Evolutionary conservation across 2,797 vertebrate genomes (phyloP).

Genomic region (Apogon talboti): DNA sequence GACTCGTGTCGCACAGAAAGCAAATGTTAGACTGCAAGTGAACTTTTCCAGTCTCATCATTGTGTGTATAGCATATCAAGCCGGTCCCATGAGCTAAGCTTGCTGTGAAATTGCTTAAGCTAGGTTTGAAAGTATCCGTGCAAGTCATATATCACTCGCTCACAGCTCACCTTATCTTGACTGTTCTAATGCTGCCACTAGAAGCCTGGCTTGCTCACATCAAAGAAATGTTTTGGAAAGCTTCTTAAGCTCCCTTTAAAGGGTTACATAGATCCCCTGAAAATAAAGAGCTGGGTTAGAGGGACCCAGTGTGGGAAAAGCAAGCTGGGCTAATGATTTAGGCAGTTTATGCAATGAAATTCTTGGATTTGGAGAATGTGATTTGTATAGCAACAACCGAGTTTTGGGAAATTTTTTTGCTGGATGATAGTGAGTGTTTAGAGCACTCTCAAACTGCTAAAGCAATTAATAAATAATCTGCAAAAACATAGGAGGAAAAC

Average conservation of each 20-base stretch:
- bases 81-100: conserved; percentile 64
- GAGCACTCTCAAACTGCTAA: not conserved
- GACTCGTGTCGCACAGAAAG: conserved; percentile 17
- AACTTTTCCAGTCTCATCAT: conserved; percentile 53
- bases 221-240: conserved; percentile 79
- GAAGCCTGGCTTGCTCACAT: conserved; percentile 80
- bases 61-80: conserved; percentile 55
- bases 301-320: conserved; percentile 77
- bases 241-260: conserved; percentile 81
- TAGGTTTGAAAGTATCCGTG: conserved; percentile 74
- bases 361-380: conserved; percentile 4
- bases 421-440: not conserved
- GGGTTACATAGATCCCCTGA: conserved; percentile 69
- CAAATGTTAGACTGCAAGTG: conserved; percentile 43
- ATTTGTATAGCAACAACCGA: not conserved
- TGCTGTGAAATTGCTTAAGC: conserved; percentile 83
- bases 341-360: conserved; percentile 33
- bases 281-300: conserved; percentile 66
- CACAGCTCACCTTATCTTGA: conserved; percentile 81
- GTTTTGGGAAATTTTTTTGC: not conserved
- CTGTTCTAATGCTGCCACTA: conserved; percentile 72
- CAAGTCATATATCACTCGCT: conserved; percentile 81
- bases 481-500: conserved; percentile 83
- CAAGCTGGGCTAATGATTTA: conserved; percentile 57
- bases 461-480: conserved; percentile 21